A percentile compares a stretch with the other conserved stretches of the same genome.
phyloP scores from a whole-genome alignment of 2,113 vertebrate species.

The Erythrolamprus reginae region DNA sequence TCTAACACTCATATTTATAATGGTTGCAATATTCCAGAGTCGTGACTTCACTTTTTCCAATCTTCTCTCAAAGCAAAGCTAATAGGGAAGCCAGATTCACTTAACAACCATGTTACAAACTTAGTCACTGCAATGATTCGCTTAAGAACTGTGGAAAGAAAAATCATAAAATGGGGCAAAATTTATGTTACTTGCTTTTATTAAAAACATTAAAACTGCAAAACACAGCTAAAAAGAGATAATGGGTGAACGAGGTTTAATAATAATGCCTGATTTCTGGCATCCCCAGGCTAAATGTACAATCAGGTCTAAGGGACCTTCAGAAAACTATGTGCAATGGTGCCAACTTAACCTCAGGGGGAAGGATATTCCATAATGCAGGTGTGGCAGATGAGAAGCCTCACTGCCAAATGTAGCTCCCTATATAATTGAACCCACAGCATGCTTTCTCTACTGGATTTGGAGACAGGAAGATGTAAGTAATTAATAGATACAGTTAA shows the following conservation, averaged over 20 bases:
- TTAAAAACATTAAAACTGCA: not conserved
- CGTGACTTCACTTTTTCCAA: not conserved
- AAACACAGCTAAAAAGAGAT: not conserved
- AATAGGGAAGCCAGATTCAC: not conserved
- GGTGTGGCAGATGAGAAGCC: not conserved
- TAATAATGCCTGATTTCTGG: not conserved
- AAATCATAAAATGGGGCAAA: not conserved
- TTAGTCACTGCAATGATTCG: not conserved
- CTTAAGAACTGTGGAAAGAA: not conserved
- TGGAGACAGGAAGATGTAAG: not conserved
- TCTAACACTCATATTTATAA: not conserved
- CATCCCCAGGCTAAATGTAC: not conserved
- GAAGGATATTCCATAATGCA: not conserved
- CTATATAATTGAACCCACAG: not conserved
- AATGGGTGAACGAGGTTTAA: not conserved
- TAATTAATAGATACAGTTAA: not conserved
- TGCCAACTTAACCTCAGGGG: not conserved
- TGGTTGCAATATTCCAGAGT: not conserved
- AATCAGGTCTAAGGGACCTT: not conserved
- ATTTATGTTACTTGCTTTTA: not conserved
- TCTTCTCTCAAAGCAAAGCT: not conserved
- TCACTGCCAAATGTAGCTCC: not conserved
- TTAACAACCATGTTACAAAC: not conserved
- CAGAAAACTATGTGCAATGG: not conserved
- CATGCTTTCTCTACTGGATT: not conserved